Conservation (phyloP, 2,888 invertebrate species). For the Xanthorhoe spadicearia region DNA sequence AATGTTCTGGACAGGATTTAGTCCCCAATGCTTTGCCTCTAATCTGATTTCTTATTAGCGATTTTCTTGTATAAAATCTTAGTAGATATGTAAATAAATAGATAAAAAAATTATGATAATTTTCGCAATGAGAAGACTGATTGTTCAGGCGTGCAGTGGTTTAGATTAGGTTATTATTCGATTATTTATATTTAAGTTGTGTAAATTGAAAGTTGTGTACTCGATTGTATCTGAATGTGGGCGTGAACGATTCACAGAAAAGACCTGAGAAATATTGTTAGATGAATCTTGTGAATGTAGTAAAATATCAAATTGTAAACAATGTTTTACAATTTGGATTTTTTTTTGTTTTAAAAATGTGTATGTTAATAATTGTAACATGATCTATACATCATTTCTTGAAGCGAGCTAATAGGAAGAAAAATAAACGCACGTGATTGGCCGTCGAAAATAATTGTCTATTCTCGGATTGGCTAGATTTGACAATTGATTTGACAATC, state of each 20-base stretch:
- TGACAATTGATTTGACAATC: too few relatives aligned
- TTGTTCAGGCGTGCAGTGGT: conserved; percentile 79
- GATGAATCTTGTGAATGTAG: conserved; percentile 13
- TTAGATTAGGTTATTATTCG: conserved; percentile 72
- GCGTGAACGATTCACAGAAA: conserved; percentile 18
- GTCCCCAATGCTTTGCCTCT: conserved; percentile 10
- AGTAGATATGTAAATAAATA: conserved; percentile 66
- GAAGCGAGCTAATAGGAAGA: too few relatives aligned
- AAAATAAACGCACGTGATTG: too few relatives aligned
- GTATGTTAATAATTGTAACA: conserved; percentile 12
- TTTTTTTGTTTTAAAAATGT: conserved; percentile 2
- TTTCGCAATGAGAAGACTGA: conserved; percentile 84
- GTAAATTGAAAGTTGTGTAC: conserved; percentile 64
- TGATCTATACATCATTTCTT: too few relatives aligned
- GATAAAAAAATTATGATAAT: conserved; percentile 71
- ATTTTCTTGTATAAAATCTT: conserved; percentile 57
- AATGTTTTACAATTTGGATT: conserved; percentile 2
- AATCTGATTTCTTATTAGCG: conserved; percentile 18
- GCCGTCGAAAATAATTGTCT: too few relatives aligned
- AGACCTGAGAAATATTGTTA: conserved; percentile 13
- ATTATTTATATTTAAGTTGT: conserved; percentile 75
- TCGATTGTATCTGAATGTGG: conserved; percentile 50
- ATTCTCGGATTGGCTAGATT: too few relatives aligned
- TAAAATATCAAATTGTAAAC: conserved; percentile 24
- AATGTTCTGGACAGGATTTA: neutral